Evolutionary conservation across 2,113 vertebrate genomes (phyloP).

Genomic region (Eurypyga helias): DNA sequence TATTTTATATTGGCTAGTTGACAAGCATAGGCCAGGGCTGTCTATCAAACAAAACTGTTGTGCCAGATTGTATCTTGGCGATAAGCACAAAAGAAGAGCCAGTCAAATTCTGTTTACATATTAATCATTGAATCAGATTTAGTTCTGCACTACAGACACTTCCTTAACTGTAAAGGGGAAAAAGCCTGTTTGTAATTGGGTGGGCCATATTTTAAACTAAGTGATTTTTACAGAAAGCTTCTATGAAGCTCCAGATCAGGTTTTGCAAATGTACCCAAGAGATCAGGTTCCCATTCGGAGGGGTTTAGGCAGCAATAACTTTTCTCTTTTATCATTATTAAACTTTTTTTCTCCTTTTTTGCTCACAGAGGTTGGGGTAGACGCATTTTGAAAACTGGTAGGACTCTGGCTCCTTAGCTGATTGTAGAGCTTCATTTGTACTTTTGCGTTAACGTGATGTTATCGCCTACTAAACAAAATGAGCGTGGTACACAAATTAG

Average conservation of each 20-base stretch:
- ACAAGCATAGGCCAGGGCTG: constrained; percentile 74
- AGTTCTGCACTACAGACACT: background rate
- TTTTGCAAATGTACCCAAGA: background rate
- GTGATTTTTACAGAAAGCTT: background rate
- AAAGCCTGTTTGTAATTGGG: background rate
- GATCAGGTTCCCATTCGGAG: background rate
- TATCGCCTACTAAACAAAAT: background rate
- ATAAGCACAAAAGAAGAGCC: constrained; percentile 68
- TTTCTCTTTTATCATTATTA: background rate
- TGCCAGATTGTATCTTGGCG: constrained; percentile 77
- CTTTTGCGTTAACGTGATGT: background rate
- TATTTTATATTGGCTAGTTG: constrained; percentile 76
- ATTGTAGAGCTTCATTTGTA: background rate
- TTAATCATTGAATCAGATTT: constrained; percentile 66
- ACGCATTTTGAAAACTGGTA: background rate
- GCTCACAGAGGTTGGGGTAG: background rate
- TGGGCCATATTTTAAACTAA: background rate
- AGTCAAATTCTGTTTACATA: constrained; percentile 72
- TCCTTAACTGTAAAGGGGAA: background rate
- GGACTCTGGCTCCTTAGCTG: background rate
- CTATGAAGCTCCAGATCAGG: background rate
- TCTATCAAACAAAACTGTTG: constrained; percentile 79
- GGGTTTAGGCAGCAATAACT: background rate
- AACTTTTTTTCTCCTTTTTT: background rate
- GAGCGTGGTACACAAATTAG: background rate